Evolutionary conservation across 1,140 invertebrate species (phyloP).

Genomic region (Marisa cornuarietis): DNA sequence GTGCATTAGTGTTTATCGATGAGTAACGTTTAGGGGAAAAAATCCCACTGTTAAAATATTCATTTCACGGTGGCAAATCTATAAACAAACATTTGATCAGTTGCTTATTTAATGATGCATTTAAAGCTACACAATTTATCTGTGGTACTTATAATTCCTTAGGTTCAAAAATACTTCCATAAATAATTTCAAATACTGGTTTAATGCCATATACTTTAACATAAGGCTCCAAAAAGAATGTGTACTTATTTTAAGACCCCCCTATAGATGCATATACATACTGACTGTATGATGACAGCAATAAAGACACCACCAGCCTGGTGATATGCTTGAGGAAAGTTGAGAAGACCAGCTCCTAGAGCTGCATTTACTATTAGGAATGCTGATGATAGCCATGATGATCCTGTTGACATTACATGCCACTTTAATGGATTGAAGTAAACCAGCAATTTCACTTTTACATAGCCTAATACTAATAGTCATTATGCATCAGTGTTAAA

Average conservation of each 20-base stretch:
- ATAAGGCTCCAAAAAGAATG: not conserved
- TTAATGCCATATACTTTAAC: not conserved
- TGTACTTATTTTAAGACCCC: not conserved
- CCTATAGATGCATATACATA: slow-evolving; percentile 49
- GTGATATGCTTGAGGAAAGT: slow-evolving; percentile 77
- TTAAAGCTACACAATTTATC: too few species aligned
- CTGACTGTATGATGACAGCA: slow-evolving; percentile 71
- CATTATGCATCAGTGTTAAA: too few species aligned
- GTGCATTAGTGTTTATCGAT: too few species aligned
- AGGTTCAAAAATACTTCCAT: not conserved
- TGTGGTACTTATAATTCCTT: too few species aligned
- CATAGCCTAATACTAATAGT: too few species aligned
- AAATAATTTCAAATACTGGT: not conserved
- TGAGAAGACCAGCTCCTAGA: slow-evolving; percentile 77
- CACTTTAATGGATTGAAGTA: too few species aligned
- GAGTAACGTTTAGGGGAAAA: too few species aligned
- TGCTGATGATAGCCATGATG: slow-evolving; percentile 70
- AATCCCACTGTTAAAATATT: too few species aligned
- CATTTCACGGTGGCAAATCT: too few species aligned
- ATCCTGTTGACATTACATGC: slow-evolving; percentile 32
- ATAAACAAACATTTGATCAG: too few species aligned
- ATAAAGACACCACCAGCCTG: slow-evolving; percentile 74
- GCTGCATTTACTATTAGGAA: slow-evolving; percentile 79
- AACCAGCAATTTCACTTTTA: too few species aligned
- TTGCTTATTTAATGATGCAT: too few species aligned